These are phyloP conservation scores for Troilus luridus DNA, from an alignment of 2,888 invertebrate genomes.

Conservation along the genomic window DNA sequence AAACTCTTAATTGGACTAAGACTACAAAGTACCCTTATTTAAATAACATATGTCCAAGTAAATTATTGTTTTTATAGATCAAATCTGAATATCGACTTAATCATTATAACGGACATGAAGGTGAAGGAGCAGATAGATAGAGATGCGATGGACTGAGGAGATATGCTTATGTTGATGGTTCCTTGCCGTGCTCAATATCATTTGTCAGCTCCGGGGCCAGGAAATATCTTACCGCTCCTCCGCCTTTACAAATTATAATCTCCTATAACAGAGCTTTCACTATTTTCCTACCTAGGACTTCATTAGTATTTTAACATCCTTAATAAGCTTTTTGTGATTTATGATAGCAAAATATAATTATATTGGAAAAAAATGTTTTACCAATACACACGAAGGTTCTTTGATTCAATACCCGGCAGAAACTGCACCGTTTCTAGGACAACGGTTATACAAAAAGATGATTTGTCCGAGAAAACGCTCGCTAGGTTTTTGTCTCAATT, in stretches of 20 bases:
- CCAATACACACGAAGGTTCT: no score
- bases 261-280: background rate
- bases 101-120: background rate
- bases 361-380: no score
- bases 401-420: no score
- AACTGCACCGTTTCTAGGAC: no score
- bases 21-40: no score
- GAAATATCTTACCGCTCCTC: background rate
- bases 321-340: background rate
- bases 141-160: background rate
- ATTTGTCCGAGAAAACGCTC: no score
- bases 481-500: no score
- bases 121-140: background rate
- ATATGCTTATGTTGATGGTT: background rate
- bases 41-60: no score
- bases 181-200: background rate
- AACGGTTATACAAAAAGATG: no score
- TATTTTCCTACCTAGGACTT: background rate
- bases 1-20: no score
- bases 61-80: background rate
- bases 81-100: background rate
- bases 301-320: background rate
- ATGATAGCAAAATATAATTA: no score
- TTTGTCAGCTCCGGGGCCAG: background rate
- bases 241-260: conserved; percentile 4